phyloP scores from a whole-genome alignment of 2,113 vertebrate species.

The Sinocyclocheilus rhinocerous region DNA sequence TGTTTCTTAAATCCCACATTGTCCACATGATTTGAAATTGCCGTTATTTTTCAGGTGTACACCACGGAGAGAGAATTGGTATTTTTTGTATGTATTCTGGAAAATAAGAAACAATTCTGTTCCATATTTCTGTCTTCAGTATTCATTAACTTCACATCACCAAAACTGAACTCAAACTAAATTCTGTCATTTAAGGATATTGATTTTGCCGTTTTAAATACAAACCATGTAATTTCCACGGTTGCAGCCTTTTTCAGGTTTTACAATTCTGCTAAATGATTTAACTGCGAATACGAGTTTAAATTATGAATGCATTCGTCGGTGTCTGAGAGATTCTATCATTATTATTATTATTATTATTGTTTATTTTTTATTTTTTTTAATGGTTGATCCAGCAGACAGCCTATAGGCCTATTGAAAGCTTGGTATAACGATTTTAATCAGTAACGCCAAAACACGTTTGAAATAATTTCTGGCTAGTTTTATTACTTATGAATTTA shows the following conservation, averaged over 20 bases:
- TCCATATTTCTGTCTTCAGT: conserved; percentile 93
- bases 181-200: neutral
- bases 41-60: conserved; percentile 99
- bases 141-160: conserved; percentile 68
- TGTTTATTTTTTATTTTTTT: neutral
- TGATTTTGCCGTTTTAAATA: neutral
- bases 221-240: neutral
- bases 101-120: conserved; percentile 92
- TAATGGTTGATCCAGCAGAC: neutral
- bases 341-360: neutral
- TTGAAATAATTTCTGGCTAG: neutral
- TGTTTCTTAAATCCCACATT: conserved; percentile 95
- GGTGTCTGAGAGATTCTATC: neutral
- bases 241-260: neutral
- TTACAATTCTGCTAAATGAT: neutral
- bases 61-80: conserved; percentile 96
- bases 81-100: conserved; percentile 99
- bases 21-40: conserved; percentile 95
- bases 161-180: neutral
- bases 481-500: neutral
- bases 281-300: neutral
- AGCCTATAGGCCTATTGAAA: no score
- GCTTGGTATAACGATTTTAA: neutral
- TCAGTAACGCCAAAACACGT: neutral
- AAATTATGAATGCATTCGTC: neutral